Percentiles rank a stretch among this genome's conserved stretches.
These are phyloP conservation scores for Poeciliopsis retropinna DNA, from an alignment of 2,113 vertebrate species.

Conservation along the genomic window DNA sequence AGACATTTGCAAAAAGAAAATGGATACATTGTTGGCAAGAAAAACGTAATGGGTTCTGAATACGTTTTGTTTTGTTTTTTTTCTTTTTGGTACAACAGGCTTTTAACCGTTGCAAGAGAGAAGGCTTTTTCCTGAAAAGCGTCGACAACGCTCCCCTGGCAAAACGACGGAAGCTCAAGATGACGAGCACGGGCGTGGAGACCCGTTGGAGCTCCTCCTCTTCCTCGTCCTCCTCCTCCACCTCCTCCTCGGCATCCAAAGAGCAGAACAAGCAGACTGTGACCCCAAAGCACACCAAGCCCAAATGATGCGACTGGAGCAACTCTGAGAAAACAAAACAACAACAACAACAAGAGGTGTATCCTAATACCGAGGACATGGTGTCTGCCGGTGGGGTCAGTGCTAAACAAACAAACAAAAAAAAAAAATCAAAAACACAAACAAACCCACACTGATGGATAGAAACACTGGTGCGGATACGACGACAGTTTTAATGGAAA, in stretches of 20 bases:
- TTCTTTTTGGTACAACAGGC: constrained; percentile 73
- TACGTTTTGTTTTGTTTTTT: neutral
- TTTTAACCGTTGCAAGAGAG: constrained; percentile 89
- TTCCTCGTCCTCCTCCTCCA: constrained; percentile 83
- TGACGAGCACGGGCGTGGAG: constrained; percentile 87
- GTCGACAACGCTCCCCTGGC: constrained; percentile 92
- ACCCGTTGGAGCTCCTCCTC: constrained; percentile 85
- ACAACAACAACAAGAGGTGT: constrained; percentile 1
- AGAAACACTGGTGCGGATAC: constrained; percentile 27
- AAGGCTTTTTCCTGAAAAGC: constrained; percentile 92
- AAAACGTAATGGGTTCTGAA: too few relatives aligned
- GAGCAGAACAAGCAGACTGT: constrained; percentile 63
- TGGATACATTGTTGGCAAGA: too few relatives aligned
- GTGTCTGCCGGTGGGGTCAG: constrained; percentile 23
- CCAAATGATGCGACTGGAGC: constrained; percentile 3
- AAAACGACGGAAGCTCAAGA: constrained; percentile 89
- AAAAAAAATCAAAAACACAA: too few relatives aligned
- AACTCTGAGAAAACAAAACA: constrained; percentile 3
- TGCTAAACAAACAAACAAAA: neutral
- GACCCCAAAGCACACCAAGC: constrained; percentile 72
- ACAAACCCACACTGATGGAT: constrained; percentile 13
- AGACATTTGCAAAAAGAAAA: too few relatives aligned
- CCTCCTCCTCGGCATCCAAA: constrained; percentile 72
- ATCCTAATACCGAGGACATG: constrained; percentile 10
- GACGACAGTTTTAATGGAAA: constrained; percentile 24